Evolutionary conservation across 2,888 invertebrate genomes (phyloP).

Genomic region (Amiota mariae): DNA sequence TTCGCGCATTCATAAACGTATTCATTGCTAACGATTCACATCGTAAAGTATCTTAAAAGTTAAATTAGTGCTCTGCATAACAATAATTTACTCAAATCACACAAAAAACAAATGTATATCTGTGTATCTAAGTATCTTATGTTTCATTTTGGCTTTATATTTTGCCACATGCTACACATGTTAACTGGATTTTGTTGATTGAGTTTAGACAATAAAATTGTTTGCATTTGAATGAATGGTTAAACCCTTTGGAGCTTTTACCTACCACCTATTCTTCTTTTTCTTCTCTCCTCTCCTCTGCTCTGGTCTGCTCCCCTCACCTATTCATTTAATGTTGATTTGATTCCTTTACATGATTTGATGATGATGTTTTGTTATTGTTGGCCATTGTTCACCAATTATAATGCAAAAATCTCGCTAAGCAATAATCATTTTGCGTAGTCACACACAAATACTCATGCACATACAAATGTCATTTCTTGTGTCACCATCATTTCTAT

Average conservation of each 20-base stretch:
- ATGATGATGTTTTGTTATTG: background rate
- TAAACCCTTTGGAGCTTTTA: slow-evolving; percentile 35
- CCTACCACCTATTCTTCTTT: slow-evolving; percentile 56
- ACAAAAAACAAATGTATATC: background rate
- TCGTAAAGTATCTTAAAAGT: slow-evolving; percentile 29
- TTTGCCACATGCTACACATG: slow-evolving; percentile 29
- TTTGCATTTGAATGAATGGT: slow-evolving; percentile 24
- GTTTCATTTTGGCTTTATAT: background rate
- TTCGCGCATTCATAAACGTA: slow-evolving; percentile 23
- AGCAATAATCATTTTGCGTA: slow-evolving; percentile 17
- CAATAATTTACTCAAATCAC: slow-evolving; percentile 17
- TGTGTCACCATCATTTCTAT: background rate
- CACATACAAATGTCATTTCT: background rate
- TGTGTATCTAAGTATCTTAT: background rate
- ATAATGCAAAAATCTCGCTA: slow-evolving; percentile 19
- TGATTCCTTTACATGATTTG: slow-evolving; percentile 1
- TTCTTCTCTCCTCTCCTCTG: too few species aligned
- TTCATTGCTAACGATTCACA: slow-evolving; percentile 20
- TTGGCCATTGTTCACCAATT: slow-evolving; percentile 6
- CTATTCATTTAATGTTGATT: background rate
- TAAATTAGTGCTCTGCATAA: slow-evolving; percentile 30
- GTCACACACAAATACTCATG: background rate
- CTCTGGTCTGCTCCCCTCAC: background rate
- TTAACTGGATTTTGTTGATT: slow-evolving; percentile 19
- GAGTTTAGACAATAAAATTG: background rate